Percentiles rank a stretch among this genome's conserved stretches.
Evolutionary conservation across 2,797 vertebrate species (phyloP).

Genomic region (Notamacropus eugenii): DNA sequence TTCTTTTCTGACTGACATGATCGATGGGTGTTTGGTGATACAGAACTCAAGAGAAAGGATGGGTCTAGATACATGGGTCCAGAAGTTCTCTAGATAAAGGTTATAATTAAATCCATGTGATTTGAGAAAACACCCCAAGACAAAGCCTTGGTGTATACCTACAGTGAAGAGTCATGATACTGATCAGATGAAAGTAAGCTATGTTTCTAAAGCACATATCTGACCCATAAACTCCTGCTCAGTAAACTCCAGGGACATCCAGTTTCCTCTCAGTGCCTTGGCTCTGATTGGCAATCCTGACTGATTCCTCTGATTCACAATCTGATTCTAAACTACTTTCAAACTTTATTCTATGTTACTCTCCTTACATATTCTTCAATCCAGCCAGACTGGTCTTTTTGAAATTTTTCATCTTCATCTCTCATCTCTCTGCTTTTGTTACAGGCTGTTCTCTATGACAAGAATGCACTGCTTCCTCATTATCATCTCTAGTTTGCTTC

Average conservation of each 20-base stretch:
- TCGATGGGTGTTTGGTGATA: not conserved
- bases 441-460: accelerated
- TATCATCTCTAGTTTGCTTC: not conserved
- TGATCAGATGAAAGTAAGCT: not conserved
- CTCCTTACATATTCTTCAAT: not conserved
- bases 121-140: not conserved
- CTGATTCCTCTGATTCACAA: not conserved
- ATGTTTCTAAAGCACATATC: not conserved
- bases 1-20: not conserved
- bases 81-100: not conserved
- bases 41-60: not conserved
- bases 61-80: not conserved
- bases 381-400: not conserved
- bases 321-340: not conserved
- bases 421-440: not conserved
- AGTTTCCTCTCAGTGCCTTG: not conserved
- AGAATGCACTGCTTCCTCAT: not conserved
- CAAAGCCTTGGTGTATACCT: no score
- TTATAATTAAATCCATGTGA: not conserved
- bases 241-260: not conserved
- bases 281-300: not conserved
- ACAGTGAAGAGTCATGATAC: not conserved
- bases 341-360: not conserved
- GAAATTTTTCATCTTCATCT: not conserved
- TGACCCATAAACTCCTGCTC: not conserved